Evolutionary conservation across 2,113 vertebrate species (phyloP).

Genomic region (Neomonachus schauinslandi): DNA sequence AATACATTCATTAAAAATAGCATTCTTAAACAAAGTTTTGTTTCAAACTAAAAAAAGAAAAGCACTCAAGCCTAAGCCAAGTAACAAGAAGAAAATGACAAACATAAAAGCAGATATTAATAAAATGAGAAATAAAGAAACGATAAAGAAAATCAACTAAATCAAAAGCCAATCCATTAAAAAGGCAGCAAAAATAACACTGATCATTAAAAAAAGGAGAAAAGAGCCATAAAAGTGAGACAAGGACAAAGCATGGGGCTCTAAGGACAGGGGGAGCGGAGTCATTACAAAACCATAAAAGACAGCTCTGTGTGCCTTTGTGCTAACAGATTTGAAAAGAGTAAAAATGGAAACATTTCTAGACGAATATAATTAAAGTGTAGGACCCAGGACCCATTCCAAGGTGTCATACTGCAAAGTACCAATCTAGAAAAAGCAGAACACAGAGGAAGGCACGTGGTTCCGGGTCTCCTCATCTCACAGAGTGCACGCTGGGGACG

Average conservation of each 20-base stretch:
- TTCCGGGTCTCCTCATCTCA: rapidly evolving
- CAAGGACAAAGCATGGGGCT: rapidly evolving
- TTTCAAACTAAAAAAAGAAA: slow-evolving; percentile 10
- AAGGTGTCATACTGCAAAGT: not conserved
- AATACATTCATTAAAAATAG: slow-evolving; percentile 31
- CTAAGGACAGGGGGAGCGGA: rapidly evolving
- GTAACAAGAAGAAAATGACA: not conserved
- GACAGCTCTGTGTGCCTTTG: rapidly evolving
- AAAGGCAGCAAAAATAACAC: not conserved
- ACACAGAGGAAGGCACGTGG: not conserved
- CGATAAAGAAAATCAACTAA: not conserved
- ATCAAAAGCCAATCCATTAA: not conserved
- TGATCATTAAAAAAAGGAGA: not conserved
- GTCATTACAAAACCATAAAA: not conserved
- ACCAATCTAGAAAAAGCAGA: not conserved
- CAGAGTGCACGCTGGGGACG: rapidly evolving
- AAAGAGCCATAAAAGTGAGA: rapidly evolving
- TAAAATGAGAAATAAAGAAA: not conserved
- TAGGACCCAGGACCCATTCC: not conserved
- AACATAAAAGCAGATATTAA: not conserved
- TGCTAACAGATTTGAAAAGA: not conserved
- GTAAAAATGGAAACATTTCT: not conserved
- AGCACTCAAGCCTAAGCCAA: not conserved
- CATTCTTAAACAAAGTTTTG: slow-evolving; percentile 25
- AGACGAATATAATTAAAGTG: not conserved